These are phyloP conservation scores for Cyclophora punctaria DNA, from an alignment of 2,888 invertebrate species.

Conservation along the genomic window DNA sequence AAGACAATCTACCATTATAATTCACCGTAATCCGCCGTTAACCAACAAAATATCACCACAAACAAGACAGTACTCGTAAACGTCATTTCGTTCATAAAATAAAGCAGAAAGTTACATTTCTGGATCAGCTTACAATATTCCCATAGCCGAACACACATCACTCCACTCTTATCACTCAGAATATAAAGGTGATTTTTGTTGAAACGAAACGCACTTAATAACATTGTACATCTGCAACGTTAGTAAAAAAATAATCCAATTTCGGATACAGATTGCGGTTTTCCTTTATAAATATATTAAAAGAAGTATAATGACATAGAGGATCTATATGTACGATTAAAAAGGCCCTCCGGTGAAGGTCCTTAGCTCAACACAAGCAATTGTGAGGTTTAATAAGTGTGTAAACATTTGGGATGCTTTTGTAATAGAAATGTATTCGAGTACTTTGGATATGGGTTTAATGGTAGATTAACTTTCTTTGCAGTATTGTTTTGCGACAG, in stretches of 20 bases:
- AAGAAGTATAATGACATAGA: conserved; percentile 44
- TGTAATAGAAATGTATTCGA: background rate
- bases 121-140: conserved; percentile 14
- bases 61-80: conserved; percentile 3
- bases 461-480: background rate
- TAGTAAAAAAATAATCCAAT: conserved; percentile 47
- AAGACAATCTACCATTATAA: too few relatives aligned
- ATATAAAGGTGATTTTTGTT: conserved; percentile 11
- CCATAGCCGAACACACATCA: conserved; percentile 3
- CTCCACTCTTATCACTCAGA: conserved; percentile 6
- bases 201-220: conserved; percentile 1
- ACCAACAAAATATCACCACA: too few relatives aligned
- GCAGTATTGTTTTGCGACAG: too few relatives aligned
- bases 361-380: conserved; percentile 1
- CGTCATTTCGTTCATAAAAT: conserved; percentile 25
- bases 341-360: conserved; percentile 11
- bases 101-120: conserved; percentile 26
- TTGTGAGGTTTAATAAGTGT: conserved; percentile 15
- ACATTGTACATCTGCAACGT: conserved; percentile 21
- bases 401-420: conserved; percentile 8
- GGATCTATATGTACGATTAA: conserved; percentile 29
- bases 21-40: too few relatives aligned
- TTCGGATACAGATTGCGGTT: conserved; percentile 48
- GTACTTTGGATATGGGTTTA: background rate
- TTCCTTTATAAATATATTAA: conserved; percentile 56